Percentiles rank a stretch among this genome's conserved stretches.
Conservation (phyloP, 92 coral and sea anemone species). For the Phymanthus crucifer region DNA sequence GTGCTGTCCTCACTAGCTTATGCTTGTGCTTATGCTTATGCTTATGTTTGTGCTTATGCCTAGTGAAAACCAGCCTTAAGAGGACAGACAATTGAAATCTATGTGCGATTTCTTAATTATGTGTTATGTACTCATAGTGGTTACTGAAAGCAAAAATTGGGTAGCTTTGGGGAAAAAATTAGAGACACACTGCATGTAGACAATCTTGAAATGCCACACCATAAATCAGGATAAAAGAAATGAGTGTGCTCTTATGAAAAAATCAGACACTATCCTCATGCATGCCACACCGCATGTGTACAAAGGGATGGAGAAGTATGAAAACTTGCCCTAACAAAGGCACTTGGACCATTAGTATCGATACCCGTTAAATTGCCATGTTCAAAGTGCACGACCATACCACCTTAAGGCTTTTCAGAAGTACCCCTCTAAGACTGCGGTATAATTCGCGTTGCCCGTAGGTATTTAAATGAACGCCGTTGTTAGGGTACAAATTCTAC, state of each 20-base stretch:
- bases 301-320: not conserved
- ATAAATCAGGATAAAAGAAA: too few relatives aligned
- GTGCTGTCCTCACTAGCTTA: too few relatives aligned
- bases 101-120: too few relatives aligned
- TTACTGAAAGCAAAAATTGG: not conserved
- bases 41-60: too few relatives aligned
- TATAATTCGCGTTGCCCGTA: constrained; percentile 23
- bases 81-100: too few relatives aligned
- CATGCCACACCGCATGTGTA: too few relatives aligned
- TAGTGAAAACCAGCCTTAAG: too few relatives aligned
- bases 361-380: not conserved
- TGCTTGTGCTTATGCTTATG: too few relatives aligned
- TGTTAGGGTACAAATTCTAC: not conserved
- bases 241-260: too few relatives aligned
- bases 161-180: not conserved
- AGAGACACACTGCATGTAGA: not conserved
- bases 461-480: constrained; percentile 37
- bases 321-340: not conserved
- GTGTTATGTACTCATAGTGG: not conserved
- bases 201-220: too few relatives aligned
- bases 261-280: too few relatives aligned
- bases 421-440: constrained; percentile 41
- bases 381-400: not conserved
- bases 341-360: not conserved
- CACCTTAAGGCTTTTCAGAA: not conserved